These are phyloP conservation scores for Epicampocera succincta DNA, from an alignment of 2,888 invertebrate species.

Conservation along the genomic window DNA sequence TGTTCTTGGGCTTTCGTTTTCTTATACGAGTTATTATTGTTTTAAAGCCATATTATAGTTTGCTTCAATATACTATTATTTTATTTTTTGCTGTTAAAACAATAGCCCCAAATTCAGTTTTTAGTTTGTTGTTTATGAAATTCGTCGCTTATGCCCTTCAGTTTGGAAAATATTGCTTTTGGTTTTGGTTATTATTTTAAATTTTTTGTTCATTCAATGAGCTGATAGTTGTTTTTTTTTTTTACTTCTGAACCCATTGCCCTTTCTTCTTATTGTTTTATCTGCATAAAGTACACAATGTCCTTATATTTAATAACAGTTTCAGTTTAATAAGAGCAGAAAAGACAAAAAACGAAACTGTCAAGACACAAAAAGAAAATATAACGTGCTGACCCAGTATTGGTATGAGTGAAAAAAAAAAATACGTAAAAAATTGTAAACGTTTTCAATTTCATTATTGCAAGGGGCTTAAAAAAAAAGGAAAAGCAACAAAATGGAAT, in stretches of 20 bases:
- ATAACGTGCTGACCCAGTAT: slow-evolving; percentile 57
- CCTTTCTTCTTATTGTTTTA: background rate
- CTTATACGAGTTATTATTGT: slow-evolving; percentile 14
- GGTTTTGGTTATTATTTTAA: slow-evolving; percentile 12
- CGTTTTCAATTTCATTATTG: slow-evolving; percentile 67
- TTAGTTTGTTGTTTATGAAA: slow-evolving; percentile 28
- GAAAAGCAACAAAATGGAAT: slow-evolving; percentile 37
- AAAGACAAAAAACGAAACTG: slow-evolving; percentile 2
- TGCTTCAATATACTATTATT: background rate
- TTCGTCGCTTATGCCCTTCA: slow-evolving; percentile 59
- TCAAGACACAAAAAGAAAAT: slow-evolving; percentile 11
- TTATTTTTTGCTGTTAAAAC: slow-evolving; percentile 20
- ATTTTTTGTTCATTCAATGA: slow-evolving; percentile 27
- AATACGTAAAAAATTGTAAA: slow-evolving; percentile 55
- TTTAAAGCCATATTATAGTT: slow-evolving; percentile 23
- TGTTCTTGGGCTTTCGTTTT: slow-evolving; percentile 21
- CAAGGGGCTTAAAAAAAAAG: slow-evolving; percentile 16
- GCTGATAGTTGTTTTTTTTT: slow-evolving; percentile 19
- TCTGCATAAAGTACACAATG: slow-evolving; percentile 19
- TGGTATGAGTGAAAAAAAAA: background rate
- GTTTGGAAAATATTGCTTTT: slow-evolving; percentile 52
- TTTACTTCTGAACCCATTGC: background rate
- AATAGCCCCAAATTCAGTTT: slow-evolving; percentile 35
- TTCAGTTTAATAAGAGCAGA: slow-evolving; percentile 12
- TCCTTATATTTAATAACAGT: slow-evolving; percentile 53